A percentile compares a stretch with the other conserved stretches of the same genome.
Evolutionary conservation across 2,797 vertebrate species (phyloP).

Genomic region (Catostomus latipinnis): DNA sequence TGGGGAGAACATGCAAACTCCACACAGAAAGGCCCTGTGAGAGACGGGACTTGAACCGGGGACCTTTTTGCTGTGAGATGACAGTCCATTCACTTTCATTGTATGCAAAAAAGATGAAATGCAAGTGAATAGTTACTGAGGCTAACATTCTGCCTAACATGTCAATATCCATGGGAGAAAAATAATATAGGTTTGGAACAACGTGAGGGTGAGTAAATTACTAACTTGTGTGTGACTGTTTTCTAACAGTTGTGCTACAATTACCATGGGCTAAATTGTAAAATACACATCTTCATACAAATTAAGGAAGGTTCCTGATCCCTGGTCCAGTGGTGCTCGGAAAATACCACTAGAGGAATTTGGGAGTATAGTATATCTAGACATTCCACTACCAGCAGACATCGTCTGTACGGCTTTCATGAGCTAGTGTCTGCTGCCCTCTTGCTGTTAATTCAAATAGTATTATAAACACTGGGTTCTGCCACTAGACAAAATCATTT

Average conservation of each 20-base stretch:
- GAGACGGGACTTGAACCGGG: too few species aligned
- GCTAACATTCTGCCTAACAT: too few species aligned
- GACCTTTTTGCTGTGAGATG: too few species aligned
- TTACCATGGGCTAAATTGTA: background rate
- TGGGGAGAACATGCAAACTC: too few species aligned
- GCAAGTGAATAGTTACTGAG: too few species aligned
- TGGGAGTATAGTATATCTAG: conserved; percentile 20
- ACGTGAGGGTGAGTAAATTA: too few species aligned
- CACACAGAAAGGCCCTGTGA: too few species aligned
- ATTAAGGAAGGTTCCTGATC: background rate
- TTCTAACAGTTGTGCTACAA: background rate
- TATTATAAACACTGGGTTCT: conserved; percentile 28
- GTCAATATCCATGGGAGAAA: too few species aligned
- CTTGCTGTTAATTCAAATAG: conserved; percentile 57
- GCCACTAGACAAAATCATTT: background rate
- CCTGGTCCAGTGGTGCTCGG: background rate
- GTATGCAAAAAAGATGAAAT: too few species aligned
- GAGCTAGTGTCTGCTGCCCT: conserved; percentile 63
- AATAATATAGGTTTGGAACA: too few species aligned
- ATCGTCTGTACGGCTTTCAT: conserved; percentile 32
- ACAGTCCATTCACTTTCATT: too few species aligned
- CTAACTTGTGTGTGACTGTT: background rate
- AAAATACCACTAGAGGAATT: background rate
- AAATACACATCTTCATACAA: background rate
- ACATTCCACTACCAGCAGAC: conserved; percentile 54